Evolutionary conservation across 1,140 invertebrate species (phyloP).

Genomic region (Geopemphigus sp.): DNA sequence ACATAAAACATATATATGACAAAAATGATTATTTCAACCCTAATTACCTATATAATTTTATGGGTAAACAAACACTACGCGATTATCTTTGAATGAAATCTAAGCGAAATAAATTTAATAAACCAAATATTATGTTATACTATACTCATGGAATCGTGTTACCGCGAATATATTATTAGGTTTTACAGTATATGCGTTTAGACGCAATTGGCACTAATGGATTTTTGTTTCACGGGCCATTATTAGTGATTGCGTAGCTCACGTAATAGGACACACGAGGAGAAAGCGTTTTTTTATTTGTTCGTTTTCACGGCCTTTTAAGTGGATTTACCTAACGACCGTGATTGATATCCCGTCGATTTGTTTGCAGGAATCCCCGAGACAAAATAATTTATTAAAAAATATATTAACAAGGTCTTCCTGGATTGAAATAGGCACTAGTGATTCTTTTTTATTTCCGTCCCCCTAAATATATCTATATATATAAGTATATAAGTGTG

Average conservation of each 20-base stretch:
- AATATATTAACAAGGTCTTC: conserved; percentile 4
- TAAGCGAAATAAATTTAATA: background rate
- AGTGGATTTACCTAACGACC: background rate
- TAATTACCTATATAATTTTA: conserved; percentile 1
- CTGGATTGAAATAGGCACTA: background rate
- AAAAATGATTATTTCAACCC: too few species aligned
- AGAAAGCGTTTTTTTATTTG: conserved; percentile 27
- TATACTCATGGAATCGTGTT: conserved; percentile 6
- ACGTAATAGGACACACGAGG: background rate
- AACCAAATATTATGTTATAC: background rate
- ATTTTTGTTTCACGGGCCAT: conserved; percentile 30
- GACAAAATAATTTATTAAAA: background rate
- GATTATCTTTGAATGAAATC: conserved; percentile 5
- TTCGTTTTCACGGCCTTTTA: conserved; percentile 33
- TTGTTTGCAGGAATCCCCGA: background rate
- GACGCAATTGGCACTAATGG: conserved; percentile 11
- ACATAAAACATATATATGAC: too few species aligned
- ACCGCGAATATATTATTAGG: background rate
- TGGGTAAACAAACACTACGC: background rate
- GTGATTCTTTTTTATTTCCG: background rate
- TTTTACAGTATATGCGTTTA: background rate
- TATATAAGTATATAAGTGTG: too few species aligned
- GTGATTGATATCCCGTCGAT: background rate
- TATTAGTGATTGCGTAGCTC: conserved; percentile 13
- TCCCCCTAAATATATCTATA: too few species aligned